Base-by-base conservation (phyloP, 1,140 invertebrate genomes). In the Orussus abietinus region DNA sequence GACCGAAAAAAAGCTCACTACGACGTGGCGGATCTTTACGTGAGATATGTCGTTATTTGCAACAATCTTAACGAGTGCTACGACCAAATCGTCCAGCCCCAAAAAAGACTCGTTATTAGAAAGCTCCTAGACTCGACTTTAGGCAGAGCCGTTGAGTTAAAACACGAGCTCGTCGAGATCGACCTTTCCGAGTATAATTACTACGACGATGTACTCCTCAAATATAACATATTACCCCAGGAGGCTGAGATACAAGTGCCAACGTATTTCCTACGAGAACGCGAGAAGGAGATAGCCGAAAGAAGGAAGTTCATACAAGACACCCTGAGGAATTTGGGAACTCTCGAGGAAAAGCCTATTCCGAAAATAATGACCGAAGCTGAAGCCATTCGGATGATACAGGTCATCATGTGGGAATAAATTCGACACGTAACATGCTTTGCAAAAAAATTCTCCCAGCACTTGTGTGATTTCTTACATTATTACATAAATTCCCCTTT, bases 51-150 rank as follows among this genome's bases (percentile, higher is more conserved):
- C 3, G 68, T 83, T 10, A 76, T 90, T 1, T 79, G 86, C 7
- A 82, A 88, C 40, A 81, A 80, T 45, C 59, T 97, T 6, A 84
- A 90, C 56, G 69, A 80, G 45, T 88, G 89, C 41, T 90, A 94
- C 55, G 92, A 96, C 61, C 91, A 92, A 72, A 80, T 94, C 39
- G 76, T 94, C 17, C 94, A 97, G 60, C 91, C 93, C 0, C 94
- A 97, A 66, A 96, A 96, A 63, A 73, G 92, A 28, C 57, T 85
- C 18, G 71, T 96, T 3, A 75, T 96, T 0, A 80, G 82, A 31
- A 82, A 85, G 47, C 62, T 93, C 2, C 63, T 96, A 0, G 90
- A 95, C 63, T 81, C 83, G 1, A 80, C 80, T 17, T 76, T 95
- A 29, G 92, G 89, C 3, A 76, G 92, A 38, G 71, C 88, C 43